Evolutionary conservation across 2,888 invertebrate genomes (phyloP).

Genomic region (Limnephilus lunatus): DNA sequence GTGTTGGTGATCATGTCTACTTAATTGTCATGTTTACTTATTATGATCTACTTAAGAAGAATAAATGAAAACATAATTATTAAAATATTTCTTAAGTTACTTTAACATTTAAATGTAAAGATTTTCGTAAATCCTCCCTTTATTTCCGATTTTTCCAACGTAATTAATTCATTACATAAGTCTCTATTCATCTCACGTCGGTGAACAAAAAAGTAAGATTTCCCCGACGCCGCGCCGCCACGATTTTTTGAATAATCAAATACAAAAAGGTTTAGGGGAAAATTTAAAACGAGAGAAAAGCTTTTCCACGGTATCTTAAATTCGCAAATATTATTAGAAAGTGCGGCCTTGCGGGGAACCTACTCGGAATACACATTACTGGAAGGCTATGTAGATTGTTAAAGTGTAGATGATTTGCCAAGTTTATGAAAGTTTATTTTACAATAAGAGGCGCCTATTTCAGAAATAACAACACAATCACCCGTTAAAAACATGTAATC

Average conservation of each 20-base stretch:
- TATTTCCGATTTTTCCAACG: not conserved
- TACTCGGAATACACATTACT: not conserved
- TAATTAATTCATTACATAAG: not conserved
- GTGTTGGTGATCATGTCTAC: no score
- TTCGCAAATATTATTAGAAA: conserved; percentile 2
- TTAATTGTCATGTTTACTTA: no score
- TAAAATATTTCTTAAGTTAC: not conserved
- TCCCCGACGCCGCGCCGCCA: not conserved
- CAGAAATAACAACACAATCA: no score
- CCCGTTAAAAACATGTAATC: no score
- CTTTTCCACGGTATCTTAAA: not conserved
- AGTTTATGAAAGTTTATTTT: not conserved
- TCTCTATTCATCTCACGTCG: not conserved
- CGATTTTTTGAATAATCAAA: not conserved
- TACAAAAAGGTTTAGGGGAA: not conserved
- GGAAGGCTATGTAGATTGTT: not conserved
- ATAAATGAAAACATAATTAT: no score
- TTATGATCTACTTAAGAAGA: no score
- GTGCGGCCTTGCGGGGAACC: not conserved
- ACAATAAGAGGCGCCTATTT: no score
- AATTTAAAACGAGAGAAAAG: not conserved
- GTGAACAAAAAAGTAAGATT: not conserved
- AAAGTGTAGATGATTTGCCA: not conserved
- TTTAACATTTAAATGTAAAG: not conserved
- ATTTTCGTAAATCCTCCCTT: not conserved